Evolutionary conservation across 2,888 invertebrate species (phyloP).

Genomic region (Thelaira solivaga): DNA sequence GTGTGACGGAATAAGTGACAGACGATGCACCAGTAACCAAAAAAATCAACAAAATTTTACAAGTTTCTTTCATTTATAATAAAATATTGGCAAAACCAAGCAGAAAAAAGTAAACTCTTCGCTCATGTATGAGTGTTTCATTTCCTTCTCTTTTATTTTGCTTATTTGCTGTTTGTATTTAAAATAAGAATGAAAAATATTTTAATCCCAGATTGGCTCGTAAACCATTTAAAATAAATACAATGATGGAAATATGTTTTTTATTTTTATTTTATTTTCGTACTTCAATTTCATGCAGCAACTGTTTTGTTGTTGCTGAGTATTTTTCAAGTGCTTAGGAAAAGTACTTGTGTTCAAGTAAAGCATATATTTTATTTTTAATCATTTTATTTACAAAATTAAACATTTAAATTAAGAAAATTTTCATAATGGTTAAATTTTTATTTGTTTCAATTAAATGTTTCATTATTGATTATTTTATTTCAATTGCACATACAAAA

Average conservation of each 20-base stretch:
- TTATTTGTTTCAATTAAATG: too few relatives aligned
- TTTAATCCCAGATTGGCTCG: slow-evolving; percentile 54
- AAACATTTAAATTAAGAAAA: too few relatives aligned
- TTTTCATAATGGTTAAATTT: too few relatives aligned
- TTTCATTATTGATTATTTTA: too few relatives aligned
- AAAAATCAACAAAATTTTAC: slow-evolving; percentile 12
- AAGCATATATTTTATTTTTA: too few relatives aligned
- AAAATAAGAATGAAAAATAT: slow-evolving; percentile 52
- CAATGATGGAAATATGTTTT: slow-evolving; percentile 7
- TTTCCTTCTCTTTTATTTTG: neutral
- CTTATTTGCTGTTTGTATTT: neutral
- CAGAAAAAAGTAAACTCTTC: slow-evolving; percentile 24
- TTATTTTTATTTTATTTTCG: neutral
- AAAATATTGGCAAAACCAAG: slow-evolving; percentile 28
- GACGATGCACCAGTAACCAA: slow-evolving; percentile 3
- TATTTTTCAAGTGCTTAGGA: too few relatives aligned
- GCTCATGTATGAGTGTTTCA: neutral
- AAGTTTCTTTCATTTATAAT: slow-evolving; percentile 39
- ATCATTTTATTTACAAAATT: too few relatives aligned
- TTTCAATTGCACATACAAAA: too few relatives aligned
- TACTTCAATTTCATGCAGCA: neutral
- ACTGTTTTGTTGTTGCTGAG: too few relatives aligned
- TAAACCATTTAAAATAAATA: slow-evolving; percentile 51
- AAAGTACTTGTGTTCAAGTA: too few relatives aligned
- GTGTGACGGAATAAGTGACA: neutral